phyloP scores from a whole-genome alignment of 2,797 vertebrate genomes.

The Remorina albescens region DNA sequence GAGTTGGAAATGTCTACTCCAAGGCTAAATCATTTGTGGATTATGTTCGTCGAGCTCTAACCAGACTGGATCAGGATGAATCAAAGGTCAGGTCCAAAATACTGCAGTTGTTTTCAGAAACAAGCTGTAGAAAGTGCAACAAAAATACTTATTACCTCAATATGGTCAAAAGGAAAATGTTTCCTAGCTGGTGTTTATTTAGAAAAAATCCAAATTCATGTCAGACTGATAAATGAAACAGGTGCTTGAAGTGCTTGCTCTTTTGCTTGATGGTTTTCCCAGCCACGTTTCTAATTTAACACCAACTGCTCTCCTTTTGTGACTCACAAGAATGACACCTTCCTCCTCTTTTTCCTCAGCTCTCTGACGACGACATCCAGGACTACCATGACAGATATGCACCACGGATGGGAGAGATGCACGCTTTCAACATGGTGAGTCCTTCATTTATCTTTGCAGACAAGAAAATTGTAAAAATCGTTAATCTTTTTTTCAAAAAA shows the following conservation, averaged over 20 bases:
- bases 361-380: conserved; percentile 89
- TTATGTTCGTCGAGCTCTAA: conserved; percentile 91
- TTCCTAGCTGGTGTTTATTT: conserved; percentile 8
- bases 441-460: no score
- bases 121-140: conserved; percentile 12
- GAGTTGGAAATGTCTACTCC: conserved; percentile 94
- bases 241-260: background rate
- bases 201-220: background rate
- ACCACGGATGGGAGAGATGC: conserved; percentile 89
- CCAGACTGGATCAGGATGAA: conserved; percentile 92
- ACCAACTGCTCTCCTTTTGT: background rate
- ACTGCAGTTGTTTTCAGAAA: conserved; percentile 17
- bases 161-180: background rate
- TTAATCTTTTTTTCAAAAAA: conserved; percentile 1
- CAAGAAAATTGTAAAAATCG: background rate
- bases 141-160: background rate
- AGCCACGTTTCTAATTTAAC: background rate
- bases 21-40: conserved; percentile 93
- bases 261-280: conserved; percentile 9
- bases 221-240: conserved; percentile 3
- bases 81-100: conserved; percentile 84
- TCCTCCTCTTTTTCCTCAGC: conserved; percentile 80
- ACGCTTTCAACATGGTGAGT: conserved; percentile 96
- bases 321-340: background rate
- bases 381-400: conserved; percentile 88